Evolutionary conservation across 2,113 vertebrate species (phyloP), one percentile per base, ranked within the genome.

Genomic region (Cyanistes caeruleus): DNA sequence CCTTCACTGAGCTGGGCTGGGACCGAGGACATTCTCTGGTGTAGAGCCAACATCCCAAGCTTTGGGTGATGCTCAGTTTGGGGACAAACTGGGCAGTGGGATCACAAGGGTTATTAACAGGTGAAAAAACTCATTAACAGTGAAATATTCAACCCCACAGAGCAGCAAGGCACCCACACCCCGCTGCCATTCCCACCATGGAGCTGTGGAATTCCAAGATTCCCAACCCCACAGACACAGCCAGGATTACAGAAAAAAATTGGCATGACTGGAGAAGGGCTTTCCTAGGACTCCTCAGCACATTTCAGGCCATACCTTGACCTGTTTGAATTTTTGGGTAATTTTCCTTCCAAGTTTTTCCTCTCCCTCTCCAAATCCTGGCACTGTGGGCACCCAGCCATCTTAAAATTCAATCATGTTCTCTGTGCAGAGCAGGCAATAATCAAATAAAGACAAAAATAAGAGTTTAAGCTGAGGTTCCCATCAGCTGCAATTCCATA

Each of bases 401-500:
- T 87, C 85, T 30, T 76, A 60, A 90, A 96, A 92, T 95, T 56
- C 92, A 94, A 87, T 96, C 92, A 30, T 27, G 56, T 53, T 91
- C 87, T 94, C 94, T 83, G 92, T 65, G 84, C 80, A 90, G 77
- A 27, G 64, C 87, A 89, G 63, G 74, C 93, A 95, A 83, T 89
- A 93, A 93, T 91, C 93, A 97, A 94, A 96, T 94, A 89, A 94
- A 96, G 69, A 52, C 79, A 74, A 88, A 90, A 90, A 93, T 30
- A 90, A 75, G 87, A 95, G 92, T 96, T 92, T 87, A 93, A 87
- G 85, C 89, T 53, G 84, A 92, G 82, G 83, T 91, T 95, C 84
- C 95, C 87, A 96, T 93, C 90, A 95, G 94, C n/a, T 83, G 62
- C 91, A 92, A 91, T 94, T 73, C 91, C 89, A 95, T 85, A 95